Evolutionary conservation across 2,113 vertebrate species (phyloP).

Genomic region (Penelope pileata): DNA sequence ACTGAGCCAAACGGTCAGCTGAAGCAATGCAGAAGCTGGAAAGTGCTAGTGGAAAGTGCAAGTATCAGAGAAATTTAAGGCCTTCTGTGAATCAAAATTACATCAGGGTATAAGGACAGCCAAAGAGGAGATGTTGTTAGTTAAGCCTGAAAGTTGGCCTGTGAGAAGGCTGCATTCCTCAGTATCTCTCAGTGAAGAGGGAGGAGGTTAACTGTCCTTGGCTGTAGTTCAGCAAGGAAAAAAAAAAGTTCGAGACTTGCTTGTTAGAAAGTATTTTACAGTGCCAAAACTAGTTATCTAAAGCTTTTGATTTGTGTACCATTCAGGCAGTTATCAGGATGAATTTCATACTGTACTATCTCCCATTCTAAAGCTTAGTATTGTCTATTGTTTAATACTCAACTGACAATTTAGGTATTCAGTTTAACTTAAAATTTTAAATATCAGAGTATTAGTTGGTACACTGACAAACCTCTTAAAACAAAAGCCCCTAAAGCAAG

Average conservation of each 20-base stretch:
- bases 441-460: not conserved
- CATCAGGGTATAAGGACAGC: not conserved
- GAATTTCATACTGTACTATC: not conserved
- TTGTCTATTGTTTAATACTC: not conserved
- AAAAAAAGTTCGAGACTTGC: not conserved
- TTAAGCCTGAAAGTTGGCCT: not conserved
- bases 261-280: not conserved
- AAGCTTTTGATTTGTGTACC: not conserved
- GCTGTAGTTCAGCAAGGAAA: not conserved
- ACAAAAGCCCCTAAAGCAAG: not conserved
- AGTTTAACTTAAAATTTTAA: not conserved
- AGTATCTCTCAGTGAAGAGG: not conserved
- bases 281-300: not conserved
- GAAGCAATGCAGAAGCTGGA: not conserved
- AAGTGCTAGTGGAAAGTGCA: not conserved
- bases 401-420: not conserved
- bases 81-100: not conserved
- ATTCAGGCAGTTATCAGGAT: not conserved
- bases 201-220: not conserved
- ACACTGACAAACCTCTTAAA: not conserved
- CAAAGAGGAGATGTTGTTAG: not conserved
- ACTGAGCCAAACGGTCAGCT: not conserved
- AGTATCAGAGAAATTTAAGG: not conserved
- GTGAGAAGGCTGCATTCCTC: not conserved
- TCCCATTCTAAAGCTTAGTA: not conserved